A percentile compares a stretch with the other conserved stretches of the same genome.
Conservation (phyloP, 2,113 vertebrate species). For the Panurus biarmicus region DNA sequence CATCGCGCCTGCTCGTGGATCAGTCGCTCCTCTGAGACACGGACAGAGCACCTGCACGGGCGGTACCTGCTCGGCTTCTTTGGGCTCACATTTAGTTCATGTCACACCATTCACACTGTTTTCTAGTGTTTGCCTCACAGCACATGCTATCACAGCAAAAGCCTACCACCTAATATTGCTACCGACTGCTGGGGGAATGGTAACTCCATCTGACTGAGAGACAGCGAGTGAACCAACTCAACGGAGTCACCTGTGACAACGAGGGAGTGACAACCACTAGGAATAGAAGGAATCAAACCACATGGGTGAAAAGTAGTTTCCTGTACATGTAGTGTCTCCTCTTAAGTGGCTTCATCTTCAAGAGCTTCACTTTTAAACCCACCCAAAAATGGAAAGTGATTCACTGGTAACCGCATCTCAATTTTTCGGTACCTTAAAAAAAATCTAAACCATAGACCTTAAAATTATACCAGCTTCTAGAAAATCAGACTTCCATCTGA, state of each 20-base stretch:
- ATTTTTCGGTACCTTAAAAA: background rate
- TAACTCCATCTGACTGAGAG: background rate
- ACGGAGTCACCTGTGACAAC: background rate
- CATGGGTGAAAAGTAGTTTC: background rate
- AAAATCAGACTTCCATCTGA: background rate
- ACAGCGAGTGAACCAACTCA: background rate
- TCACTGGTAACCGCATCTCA: background rate
- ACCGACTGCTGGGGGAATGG: background rate
- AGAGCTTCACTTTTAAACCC: background rate
- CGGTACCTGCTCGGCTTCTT: fast-evolving
- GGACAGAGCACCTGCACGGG: background rate
- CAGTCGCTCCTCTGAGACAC: fast-evolving
- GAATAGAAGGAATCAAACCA: background rate
- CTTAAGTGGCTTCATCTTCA: background rate
- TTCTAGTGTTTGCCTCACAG: background rate
- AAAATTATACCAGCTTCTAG: background rate
- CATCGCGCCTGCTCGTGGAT: fast-evolving
- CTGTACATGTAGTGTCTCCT: background rate
- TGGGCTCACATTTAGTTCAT: background rate
- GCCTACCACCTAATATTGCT: background rate
- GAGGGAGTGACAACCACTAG: background rate
- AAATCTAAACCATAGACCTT: background rate
- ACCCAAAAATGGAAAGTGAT: background rate
- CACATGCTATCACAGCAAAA: background rate
- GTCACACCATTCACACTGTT: background rate